phyloP scores from a whole-genome alignment of 2,888 invertebrate genomes.

The Hyppa rectilinea region DNA sequence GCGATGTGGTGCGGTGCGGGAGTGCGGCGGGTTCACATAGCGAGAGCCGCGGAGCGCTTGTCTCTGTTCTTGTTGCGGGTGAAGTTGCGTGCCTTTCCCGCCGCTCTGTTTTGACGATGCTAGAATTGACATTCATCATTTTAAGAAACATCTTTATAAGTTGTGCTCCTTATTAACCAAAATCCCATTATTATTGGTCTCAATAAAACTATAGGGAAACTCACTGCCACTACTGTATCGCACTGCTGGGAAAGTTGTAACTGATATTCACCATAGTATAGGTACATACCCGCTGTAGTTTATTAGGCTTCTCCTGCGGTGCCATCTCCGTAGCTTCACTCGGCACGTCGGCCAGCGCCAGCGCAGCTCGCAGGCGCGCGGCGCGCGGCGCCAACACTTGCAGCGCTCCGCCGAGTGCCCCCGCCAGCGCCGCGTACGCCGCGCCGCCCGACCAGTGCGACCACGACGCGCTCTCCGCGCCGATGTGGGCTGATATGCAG shows the following conservation, averaged over 20 bases:
- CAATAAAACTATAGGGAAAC: no score
- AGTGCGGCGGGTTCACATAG: slow-evolving; percentile 63
- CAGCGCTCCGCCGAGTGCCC: slow-evolving; percentile 92
- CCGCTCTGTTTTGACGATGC: slow-evolving; percentile 96
- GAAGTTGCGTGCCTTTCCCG: slow-evolving; percentile 97
- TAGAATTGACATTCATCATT: slow-evolving; percentile 90
- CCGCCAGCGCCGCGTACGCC: slow-evolving; percentile 87
- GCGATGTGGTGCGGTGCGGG: slow-evolving; percentile 25
- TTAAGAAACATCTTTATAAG: no score
- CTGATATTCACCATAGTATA: neutral
- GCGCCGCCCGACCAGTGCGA: slow-evolving; percentile 95
- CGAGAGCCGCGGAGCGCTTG: slow-evolving; percentile 92
- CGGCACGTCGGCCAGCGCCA: slow-evolving; percentile 92
- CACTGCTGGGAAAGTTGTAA: no score
- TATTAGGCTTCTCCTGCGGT: slow-evolving; percentile 89
- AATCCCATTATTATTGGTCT: no score
- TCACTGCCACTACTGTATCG: no score
- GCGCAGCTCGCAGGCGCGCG: slow-evolving; percentile 90
- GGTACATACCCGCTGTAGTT: slow-evolving; percentile 93
- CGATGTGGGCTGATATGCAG: slow-evolving; percentile 91
- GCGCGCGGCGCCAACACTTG: slow-evolving; percentile 94
- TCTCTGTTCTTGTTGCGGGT: slow-evolving; percentile 97
- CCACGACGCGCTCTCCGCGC: slow-evolving; percentile 93
- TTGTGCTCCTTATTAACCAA: no score
- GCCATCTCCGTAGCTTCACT: slow-evolving; percentile 81